These are phyloP conservation scores for Habropoda laboriosa DNA, from an alignment of 1,140 invertebrate genomes.

Conservation along the genomic window DNA sequence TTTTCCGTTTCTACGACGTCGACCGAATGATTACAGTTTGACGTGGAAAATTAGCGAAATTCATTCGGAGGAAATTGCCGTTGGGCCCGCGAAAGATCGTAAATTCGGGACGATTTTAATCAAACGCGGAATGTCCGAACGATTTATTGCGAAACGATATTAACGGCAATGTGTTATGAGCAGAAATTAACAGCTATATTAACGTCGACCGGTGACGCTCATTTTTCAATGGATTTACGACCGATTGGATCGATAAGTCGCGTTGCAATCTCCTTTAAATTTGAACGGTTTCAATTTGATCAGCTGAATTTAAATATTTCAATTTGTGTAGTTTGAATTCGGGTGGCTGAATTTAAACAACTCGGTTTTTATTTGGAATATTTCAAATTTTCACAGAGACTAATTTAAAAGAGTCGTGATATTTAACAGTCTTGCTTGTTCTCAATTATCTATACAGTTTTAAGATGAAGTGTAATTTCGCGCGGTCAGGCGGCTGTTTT, in stretches of 20 bases:
- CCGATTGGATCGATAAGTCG: slow-evolving; percentile 26
- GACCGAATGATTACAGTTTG: not conserved
- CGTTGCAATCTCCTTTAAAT: not conserved
- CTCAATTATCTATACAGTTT: no score
- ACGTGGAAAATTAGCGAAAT: slow-evolving; percentile 14
- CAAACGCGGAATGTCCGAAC: not conserved
- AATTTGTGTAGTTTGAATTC: no score
- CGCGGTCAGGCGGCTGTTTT: no score
- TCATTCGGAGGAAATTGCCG: not conserved
- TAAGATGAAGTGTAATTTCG: no score
- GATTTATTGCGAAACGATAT: slow-evolving; percentile 20
- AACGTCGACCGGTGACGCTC: not conserved
- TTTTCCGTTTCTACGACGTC: not conserved
- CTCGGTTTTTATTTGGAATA: no score
- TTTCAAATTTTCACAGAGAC: no score
- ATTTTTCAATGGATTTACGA: slow-evolving; percentile 34
- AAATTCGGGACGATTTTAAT: slow-evolving; percentile 18
- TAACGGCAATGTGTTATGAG: slow-evolving; percentile 33
- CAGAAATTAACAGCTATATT: slow-evolving; percentile 44
- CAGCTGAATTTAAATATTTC: no score
- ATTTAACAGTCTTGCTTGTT: no score
- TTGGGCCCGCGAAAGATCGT: not conserved
- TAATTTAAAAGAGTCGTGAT: no score
- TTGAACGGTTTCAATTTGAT: no score
- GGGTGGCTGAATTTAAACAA: no score